Evolutionary conservation across 2,113 vertebrate species (phyloP).

Genomic region (Phocoena phocoena): DNA sequence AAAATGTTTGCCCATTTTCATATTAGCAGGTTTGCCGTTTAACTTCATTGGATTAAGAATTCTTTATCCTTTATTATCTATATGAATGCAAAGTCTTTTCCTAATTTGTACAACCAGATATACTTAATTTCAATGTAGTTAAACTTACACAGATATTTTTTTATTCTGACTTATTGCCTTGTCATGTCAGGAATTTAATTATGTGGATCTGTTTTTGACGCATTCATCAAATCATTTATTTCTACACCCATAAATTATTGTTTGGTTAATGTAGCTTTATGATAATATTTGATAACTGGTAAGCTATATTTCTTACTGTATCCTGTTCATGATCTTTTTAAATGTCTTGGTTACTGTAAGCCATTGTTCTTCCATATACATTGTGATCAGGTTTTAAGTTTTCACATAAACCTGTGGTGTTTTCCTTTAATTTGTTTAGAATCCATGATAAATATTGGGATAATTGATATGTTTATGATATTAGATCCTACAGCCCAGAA

Average conservation of each 20-base stretch:
- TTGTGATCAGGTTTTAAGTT: not conserved
- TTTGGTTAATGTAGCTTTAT: not conserved
- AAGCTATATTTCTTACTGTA: not conserved
- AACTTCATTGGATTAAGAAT: not conserved
- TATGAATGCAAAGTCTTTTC: not conserved
- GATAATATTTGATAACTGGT: not conserved
- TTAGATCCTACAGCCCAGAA: not conserved
- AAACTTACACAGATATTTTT: not conserved
- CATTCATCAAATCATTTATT: not conserved
- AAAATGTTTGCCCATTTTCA: not conserved
- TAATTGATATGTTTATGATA: not conserved
- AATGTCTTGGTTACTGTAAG: not conserved
- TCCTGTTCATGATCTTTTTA: not conserved
- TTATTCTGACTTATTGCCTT: not conserved
- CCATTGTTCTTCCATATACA: not conserved
- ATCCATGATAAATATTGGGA: not conserved
- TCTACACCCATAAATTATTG: not conserved
- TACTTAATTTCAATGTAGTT: not conserved
- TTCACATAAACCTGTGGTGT: not conserved
- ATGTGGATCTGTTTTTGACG: not conserved
- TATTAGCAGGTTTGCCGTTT: not conserved
- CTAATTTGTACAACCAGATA: not conserved
- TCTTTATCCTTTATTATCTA: not conserved
- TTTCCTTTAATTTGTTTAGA: not conserved
- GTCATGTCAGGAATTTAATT: not conserved